These are phyloP conservation scores for Rhizoglyphus robini DNA, from an alignment of 1,140 invertebrate species.

Conservation along the genomic window DNA sequence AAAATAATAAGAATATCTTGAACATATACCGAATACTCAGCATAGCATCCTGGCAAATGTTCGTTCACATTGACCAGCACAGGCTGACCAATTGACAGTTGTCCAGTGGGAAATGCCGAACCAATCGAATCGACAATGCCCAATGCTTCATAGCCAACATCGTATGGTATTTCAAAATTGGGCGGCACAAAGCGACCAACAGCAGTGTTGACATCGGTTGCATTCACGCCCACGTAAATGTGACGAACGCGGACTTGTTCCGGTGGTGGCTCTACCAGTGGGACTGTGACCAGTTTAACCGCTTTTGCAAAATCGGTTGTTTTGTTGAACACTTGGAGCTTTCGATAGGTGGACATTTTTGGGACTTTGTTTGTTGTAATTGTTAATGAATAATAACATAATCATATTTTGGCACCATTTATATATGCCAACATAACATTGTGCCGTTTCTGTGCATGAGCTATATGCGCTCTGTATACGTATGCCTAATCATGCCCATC, in stretches of 20 bases:
- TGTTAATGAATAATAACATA: no score
- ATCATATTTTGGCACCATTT: no score
- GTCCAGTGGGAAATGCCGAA: conserved; percentile 16
- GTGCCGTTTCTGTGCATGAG: no score
- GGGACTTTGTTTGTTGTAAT: no score
- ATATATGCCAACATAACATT: no score
- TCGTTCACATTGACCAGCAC: conserved; percentile 28
- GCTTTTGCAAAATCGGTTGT: conserved; percentile 17
- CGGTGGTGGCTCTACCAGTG: not conserved
- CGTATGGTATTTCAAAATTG: conserved; percentile 17
- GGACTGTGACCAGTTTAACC: no score
- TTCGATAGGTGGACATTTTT: no score
- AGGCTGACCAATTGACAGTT: conserved; percentile 25
- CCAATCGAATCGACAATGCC: conserved; percentile 17
- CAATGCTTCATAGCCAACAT: conserved; percentile 18
- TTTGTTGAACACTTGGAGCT: conserved; percentile 19
- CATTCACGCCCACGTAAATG: conserved; percentile 24
- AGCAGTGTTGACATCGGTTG: conserved; percentile 23
- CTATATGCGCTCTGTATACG: no score
- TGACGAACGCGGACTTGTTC: conserved; percentile 15
- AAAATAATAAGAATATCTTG: not conserved
- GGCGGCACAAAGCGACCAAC: conserved; percentile 19
- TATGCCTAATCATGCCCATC: no score
- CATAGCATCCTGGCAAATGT: conserved; percentile 20
- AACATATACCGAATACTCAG: conserved; percentile 13